phyloP scores from a whole-genome alignment of 1,140 invertebrate species.

The Caenorhabditis tropicalis region DNA sequence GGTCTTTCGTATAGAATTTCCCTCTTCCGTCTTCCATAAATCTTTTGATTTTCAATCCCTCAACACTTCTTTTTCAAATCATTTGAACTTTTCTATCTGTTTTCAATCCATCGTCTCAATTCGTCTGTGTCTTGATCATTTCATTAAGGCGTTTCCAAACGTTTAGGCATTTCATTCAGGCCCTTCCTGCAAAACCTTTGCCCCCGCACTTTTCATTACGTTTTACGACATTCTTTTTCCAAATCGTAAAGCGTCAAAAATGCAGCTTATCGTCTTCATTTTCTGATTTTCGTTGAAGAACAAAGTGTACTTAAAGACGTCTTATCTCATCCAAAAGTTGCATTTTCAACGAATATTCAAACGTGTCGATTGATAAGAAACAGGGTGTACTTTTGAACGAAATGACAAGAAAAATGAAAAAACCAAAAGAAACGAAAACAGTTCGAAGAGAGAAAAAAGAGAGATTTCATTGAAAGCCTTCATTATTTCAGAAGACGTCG shows the following conservation, averaged over 20 bases:
- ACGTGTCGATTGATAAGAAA: neutral
- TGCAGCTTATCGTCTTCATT: neutral
- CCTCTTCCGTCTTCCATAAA: no score
- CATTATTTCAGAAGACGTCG: constrained; percentile 9
- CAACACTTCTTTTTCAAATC: no score
- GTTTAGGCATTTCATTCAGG: neutral
- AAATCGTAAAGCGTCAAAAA: constrained; percentile 5
- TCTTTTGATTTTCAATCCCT: no score
- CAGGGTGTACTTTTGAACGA: no score
- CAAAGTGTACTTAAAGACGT: neutral
- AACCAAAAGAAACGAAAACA: neutral
- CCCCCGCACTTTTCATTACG: constrained; percentile 23
- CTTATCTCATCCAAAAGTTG: constrained; percentile 9
- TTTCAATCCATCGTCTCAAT: neutral
- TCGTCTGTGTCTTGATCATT: neutral
- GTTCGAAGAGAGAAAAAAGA: neutral
- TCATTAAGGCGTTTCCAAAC: neutral
- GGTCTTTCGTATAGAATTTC: no score
- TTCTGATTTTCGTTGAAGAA: neutral
- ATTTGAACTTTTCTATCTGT: no score
- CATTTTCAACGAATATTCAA: constrained; percentile 1
- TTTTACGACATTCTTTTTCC: neutral
- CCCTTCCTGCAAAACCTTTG: neutral
- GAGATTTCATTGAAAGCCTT: constrained; percentile 21
- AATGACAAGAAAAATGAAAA: neutral